phyloP scores from a whole-genome alignment of 2,797 vertebrate genomes.

The Urophycis tenuis region DNA sequence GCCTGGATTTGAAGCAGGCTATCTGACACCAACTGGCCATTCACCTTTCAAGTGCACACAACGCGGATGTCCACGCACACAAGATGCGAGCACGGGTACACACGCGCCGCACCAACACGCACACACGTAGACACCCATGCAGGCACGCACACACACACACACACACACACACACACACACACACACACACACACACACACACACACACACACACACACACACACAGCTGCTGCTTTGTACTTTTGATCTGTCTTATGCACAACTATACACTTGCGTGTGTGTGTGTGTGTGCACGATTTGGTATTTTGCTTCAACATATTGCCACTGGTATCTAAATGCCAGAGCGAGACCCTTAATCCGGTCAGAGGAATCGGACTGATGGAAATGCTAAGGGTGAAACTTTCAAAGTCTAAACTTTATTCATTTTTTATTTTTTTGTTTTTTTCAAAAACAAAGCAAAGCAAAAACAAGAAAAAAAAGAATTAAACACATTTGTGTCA shows the following conservation, averaged over 20 bases:
- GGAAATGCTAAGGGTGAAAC: constrained; percentile 9
- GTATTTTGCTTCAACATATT: neutral
- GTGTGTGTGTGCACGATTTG: constrained; percentile 5
- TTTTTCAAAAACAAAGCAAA: too few relatives aligned
- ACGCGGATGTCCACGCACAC: neutral
- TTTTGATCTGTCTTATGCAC: neutral
- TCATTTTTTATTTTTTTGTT: too few relatives aligned
- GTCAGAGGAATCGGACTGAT: neutral
- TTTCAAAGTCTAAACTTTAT: constrained; percentile 15
- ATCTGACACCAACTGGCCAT: constrained; percentile 39
- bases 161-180: too few relatives aligned
- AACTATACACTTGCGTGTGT: neutral
- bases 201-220: too few relatives aligned
- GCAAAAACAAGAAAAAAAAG: neutral
- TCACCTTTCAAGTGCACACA: constrained; percentile 8
- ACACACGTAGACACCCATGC: too few relatives aligned
- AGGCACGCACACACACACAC: neutral
- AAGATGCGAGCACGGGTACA: neutral
- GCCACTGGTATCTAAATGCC: constrained; percentile 23
- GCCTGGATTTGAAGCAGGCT: constrained; percentile 40
- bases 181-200: too few relatives aligned
- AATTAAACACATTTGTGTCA: neutral
- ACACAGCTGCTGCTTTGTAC: neutral
- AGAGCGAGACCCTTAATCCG: constrained; percentile 17
- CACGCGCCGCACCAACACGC: too few relatives aligned